These are phyloP conservation scores for Spea hammondii DNA, from an alignment of 2,797 vertebrate species.

Conservation along the genomic window DNA sequence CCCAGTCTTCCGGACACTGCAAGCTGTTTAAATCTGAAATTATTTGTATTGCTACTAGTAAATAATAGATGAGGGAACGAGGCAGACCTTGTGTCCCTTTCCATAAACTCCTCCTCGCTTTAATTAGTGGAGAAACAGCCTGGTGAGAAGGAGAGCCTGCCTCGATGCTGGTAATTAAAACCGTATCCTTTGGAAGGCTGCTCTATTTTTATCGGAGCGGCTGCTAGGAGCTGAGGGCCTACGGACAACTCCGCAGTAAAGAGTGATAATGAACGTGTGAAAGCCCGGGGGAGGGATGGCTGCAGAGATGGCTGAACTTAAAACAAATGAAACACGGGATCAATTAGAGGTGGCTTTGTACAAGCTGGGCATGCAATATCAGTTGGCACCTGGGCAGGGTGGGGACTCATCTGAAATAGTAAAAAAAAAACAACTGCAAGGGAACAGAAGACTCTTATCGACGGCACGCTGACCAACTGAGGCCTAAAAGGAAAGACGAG, in stretches of 20 bases:
- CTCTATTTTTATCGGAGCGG: constrained; percentile 92
- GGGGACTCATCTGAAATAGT: constrained; percentile 1
- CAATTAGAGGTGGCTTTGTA: constrained; percentile 87
- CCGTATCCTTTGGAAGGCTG: constrained; percentile 86
- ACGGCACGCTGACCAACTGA: background rate
- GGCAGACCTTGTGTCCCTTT: constrained; percentile 87
- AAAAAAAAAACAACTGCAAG: constrained; percentile 1
- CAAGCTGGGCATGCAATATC: constrained; percentile 84
- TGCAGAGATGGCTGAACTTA: constrained; percentile 88
- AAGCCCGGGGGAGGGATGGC: constrained; percentile 88
- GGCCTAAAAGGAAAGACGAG: background rate
- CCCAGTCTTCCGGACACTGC: constrained; percentile 78
- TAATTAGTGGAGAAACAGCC: constrained; percentile 90
- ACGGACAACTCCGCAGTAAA: constrained; percentile 88
- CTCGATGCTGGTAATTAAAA: constrained; percentile 95
- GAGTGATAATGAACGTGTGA: constrained; percentile 98
- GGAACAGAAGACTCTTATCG: background rate
- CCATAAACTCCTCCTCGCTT: constrained; percentile 89
- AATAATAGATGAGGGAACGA: constrained; percentile 94
- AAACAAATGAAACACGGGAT: constrained; percentile 87
- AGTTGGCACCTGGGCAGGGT: constrained; percentile 84
- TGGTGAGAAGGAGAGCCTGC: constrained; percentile 83
- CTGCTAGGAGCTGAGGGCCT: constrained; percentile 87
- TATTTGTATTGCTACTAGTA: constrained; percentile 94
- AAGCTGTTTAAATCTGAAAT: constrained; percentile 95